A percentile compares a stretch with the other conserved stretches of the same genome.
Conservation (phyloP, 1,140 invertebrate genomes). For the Ceratina calcarata region DNA sequence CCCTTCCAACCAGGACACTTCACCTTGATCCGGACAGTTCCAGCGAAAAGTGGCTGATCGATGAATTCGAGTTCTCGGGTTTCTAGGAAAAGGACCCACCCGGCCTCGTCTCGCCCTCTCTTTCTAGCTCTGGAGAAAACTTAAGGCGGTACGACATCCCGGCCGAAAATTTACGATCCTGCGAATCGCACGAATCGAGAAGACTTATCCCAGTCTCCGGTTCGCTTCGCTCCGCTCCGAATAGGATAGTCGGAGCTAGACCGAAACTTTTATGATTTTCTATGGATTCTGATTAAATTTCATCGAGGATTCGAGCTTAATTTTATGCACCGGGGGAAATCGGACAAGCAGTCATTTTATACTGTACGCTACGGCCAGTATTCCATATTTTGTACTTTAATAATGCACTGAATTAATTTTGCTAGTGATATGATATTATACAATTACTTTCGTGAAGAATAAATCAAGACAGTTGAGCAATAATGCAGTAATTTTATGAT, state of each 20-base stretch:
- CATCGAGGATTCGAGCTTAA: constrained; percentile 7
- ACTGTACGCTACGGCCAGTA: too few species aligned
- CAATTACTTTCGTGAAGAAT: too few species aligned
- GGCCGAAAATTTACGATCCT: constrained; percentile 71
- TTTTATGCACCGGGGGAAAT: constrained; percentile 6
- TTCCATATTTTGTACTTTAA: too few species aligned
- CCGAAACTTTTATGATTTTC: constrained; percentile 44
- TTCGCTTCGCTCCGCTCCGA: background rate
- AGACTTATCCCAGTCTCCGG: constrained; percentile 61
- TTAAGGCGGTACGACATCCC: constrained; percentile 57
- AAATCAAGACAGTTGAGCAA: too few species aligned
- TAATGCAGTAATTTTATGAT: too few species aligned
- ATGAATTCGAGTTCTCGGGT: constrained; percentile 68
- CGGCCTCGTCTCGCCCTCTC: constrained; percentile 29
- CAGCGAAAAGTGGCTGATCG: constrained; percentile 67
- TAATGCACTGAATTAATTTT: too few species aligned
- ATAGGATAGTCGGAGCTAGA: background rate
- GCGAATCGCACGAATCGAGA: constrained; percentile 62
- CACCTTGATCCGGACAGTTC: constrained; percentile 63
- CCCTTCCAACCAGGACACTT: constrained; percentile 53
- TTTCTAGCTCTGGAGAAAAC: constrained; percentile 52
- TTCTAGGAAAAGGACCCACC: constrained; percentile 4
- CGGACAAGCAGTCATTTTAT: too few species aligned
- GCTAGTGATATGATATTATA: too few species aligned
- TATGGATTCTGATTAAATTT: constrained; percentile 51